Conservation (phyloP, 2,888 invertebrate species). For the Polydesmus complanatus region DNA sequence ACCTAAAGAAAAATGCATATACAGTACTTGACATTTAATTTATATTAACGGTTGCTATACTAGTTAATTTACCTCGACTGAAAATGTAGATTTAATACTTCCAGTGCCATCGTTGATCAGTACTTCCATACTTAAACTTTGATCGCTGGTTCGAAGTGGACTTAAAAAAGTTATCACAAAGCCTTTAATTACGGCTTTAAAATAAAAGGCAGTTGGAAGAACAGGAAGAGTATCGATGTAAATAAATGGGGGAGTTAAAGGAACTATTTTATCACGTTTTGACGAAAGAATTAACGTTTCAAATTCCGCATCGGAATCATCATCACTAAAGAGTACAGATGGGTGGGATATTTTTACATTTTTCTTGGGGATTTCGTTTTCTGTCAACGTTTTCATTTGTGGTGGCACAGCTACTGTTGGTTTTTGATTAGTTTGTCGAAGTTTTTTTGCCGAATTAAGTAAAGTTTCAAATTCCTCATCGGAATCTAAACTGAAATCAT, state of each 20-base stretch:
- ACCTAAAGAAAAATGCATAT: background rate
- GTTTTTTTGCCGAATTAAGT: too few relatives aligned
- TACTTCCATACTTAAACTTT: background rate
- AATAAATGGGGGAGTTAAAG: background rate
- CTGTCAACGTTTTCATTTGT: too few relatives aligned
- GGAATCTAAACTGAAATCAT: too few relatives aligned
- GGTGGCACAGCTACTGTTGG: too few relatives aligned
- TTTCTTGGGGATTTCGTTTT: too few relatives aligned
- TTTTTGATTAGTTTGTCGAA: too few relatives aligned
- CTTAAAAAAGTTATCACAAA: background rate
- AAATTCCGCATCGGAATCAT: background rate
- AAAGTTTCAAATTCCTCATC: too few relatives aligned
- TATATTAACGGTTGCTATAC: background rate
- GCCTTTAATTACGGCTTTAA: background rate
- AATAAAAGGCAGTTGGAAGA: background rate
- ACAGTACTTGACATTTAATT: background rate
- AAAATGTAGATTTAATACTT: background rate
- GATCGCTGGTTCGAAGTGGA: background rate
- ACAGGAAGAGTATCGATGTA: background rate
- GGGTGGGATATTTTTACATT: too few relatives aligned
- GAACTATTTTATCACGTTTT: background rate
- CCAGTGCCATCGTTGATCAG: background rate
- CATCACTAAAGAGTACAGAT: background rate
- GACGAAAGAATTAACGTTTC: background rate
- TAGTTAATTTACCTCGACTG: background rate